A percentile compares a stretch with the other conserved stretches of the same genome.
phyloP scores from a whole-genome alignment of 1,140 invertebrate genomes.

The Hypothenemus hampei region DNA sequence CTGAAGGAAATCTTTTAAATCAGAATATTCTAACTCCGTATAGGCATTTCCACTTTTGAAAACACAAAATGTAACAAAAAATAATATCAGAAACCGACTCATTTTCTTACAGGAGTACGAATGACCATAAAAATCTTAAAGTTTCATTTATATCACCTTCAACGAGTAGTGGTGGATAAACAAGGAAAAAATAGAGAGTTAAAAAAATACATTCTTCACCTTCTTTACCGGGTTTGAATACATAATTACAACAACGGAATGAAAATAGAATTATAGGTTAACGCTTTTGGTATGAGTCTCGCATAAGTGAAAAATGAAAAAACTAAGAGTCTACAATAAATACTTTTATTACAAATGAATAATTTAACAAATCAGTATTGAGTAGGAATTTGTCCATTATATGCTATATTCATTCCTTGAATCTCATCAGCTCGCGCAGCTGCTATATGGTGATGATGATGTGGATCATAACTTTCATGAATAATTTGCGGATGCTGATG shows the following conservation, averaged over 20 bases:
- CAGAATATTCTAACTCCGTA: constrained; percentile 1
- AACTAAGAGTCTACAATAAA: constrained; percentile 11
- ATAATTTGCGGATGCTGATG: constrained; percentile 59
- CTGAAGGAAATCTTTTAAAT: constrained; percentile 21
- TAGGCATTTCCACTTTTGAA: too few species aligned
- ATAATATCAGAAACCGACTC: constrained; percentile 5
- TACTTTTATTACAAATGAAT: background rate
- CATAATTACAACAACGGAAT: background rate
- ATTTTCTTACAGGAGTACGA: constrained; percentile 11
- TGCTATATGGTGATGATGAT: constrained; percentile 54
- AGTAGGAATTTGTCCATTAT: constrained; percentile 57
- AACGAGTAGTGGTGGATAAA: constrained; percentile 25
- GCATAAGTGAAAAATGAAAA: background rate
- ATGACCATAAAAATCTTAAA: constrained; percentile 12
- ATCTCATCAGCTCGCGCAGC: constrained; percentile 49
- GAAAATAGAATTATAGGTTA: constrained; percentile 20
- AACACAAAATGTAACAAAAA: constrained; percentile 1
- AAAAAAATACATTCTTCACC: constrained; percentile 8
- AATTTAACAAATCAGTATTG: background rate
- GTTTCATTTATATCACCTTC: constrained; percentile 27
- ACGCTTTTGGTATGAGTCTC: constrained; percentile 14
- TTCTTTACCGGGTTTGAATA: constrained; percentile 21
- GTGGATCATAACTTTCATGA: constrained; percentile 21
- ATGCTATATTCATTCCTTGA: constrained; percentile 63
- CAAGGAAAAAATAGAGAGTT: constrained; percentile 16